These are phyloP conservation scores for Mechanitis mazaeus DNA, from an alignment of 2,888 invertebrate species.

Conservation along the genomic window DNA sequence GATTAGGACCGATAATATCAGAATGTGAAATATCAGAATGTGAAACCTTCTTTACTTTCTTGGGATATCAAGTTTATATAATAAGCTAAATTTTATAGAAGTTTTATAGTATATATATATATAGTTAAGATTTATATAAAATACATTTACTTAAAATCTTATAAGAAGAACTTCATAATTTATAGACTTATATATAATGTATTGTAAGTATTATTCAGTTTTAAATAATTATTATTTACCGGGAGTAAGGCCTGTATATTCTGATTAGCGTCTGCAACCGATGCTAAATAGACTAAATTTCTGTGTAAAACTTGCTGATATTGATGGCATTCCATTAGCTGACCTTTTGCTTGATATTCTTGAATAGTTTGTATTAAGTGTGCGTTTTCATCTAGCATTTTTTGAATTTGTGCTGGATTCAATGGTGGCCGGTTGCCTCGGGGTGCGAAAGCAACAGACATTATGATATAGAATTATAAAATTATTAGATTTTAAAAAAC, in stretches of 20 bases:
- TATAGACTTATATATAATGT: too few relatives aligned
- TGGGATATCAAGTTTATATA: too few relatives aligned
- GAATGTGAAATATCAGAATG: too few relatives aligned
- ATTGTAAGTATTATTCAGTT: background rate
- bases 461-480: slow-evolving; percentile 38
- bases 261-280: slow-evolving; percentile 97
- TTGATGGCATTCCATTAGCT: slow-evolving; percentile 93
- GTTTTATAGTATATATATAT: too few relatives aligned
- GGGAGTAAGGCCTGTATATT: slow-evolving; percentile 93
- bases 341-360: slow-evolving; percentile 97
- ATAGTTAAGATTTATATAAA: too few relatives aligned
- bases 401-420: slow-evolving; percentile 91
- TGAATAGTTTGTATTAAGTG: slow-evolving; percentile 97
- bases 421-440: slow-evolving; percentile 85
- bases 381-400: slow-evolving; percentile 98
- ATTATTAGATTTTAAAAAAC: background rate
- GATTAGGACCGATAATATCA: too few relatives aligned
- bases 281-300: slow-evolving; percentile 96
- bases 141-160: too few relatives aligned
- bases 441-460: slow-evolving; percentile 86
- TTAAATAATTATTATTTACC: slow-evolving; percentile 69
- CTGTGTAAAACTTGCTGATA: slow-evolving; percentile 96
- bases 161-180: too few relatives aligned
- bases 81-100: too few relatives aligned
- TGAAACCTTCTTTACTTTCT: too few relatives aligned